Conservation (phyloP, 1,140 invertebrate species). For the Dreissena polymorpha region DNA sequence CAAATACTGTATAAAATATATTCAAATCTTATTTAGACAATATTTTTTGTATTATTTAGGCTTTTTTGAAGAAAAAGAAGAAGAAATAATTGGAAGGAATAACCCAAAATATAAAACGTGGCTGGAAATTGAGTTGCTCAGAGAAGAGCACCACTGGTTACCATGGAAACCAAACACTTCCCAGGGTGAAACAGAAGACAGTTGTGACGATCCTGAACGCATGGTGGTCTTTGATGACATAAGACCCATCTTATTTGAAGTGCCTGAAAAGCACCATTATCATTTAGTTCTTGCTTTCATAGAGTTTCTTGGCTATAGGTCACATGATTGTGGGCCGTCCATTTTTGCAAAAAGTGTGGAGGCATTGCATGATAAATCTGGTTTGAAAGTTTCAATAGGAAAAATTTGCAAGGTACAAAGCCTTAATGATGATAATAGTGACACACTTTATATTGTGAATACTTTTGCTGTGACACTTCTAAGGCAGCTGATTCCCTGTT, state of each 20-base stretch:
- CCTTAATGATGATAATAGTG: background rate
- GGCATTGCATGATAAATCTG: background rate
- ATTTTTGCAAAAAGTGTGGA: background rate
- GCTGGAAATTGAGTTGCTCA: conserved; percentile 78
- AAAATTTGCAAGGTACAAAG: background rate
- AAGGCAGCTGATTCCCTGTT: conserved; percentile 34
- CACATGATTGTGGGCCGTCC: background rate
- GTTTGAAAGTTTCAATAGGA: background rate
- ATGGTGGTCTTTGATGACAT: conserved; percentile 80
- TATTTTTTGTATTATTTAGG: conserved; percentile 55
- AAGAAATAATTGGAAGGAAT: conserved; percentile 65
- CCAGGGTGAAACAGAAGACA: conserved; percentile 76
- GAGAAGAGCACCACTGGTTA: conserved; percentile 79
- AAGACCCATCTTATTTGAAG: conserved; percentile 71
- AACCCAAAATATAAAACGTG: conserved; percentile 72
- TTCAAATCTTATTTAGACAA: no score
- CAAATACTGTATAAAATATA: no score
- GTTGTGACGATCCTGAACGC: conserved; percentile 81
- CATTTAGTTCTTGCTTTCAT: conserved; percentile 76
- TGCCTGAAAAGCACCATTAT: conserved; percentile 71
- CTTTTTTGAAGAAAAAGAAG: conserved; percentile 68
- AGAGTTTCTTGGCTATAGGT: conserved; percentile 74
- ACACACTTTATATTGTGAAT: background rate
- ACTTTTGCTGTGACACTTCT: conserved; percentile 35
- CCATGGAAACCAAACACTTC: conserved; percentile 78